phyloP scores from a whole-genome alignment of 2,797 vertebrate genomes.

The Graptemys geographica region DNA sequence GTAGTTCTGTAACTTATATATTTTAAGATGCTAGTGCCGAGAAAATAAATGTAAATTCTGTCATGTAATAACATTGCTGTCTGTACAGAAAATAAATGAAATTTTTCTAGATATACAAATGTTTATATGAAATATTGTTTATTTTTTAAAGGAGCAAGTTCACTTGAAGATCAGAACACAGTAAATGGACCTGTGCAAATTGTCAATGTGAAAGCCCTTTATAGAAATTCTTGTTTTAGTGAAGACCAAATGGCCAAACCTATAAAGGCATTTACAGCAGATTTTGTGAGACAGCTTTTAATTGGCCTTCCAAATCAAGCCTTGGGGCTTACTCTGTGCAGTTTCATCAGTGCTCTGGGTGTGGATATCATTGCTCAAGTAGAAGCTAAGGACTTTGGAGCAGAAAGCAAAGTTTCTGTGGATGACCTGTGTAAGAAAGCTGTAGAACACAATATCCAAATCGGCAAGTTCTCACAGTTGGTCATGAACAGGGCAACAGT shows the following conservation, averaged over 20 bases:
- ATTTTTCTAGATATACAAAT: neutral
- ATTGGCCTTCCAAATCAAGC: slow-evolving; percentile 96
- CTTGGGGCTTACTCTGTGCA: slow-evolving; percentile 93
- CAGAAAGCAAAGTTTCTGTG: slow-evolving; percentile 95
- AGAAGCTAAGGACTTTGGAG: slow-evolving; percentile 97
- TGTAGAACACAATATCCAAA: slow-evolving; percentile 92
- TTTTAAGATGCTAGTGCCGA: neutral
- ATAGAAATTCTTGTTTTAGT: slow-evolving; percentile 89
- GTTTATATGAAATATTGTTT: neutral
- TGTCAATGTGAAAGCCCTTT: slow-evolving; percentile 89
- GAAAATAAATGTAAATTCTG: neutral
- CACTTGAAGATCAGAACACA: slow-evolving; percentile 87
- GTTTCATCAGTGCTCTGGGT: slow-evolving; percentile 93
- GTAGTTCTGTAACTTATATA: neutral
- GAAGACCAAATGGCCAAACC: slow-evolving; percentile 98
- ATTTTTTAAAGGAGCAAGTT: slow-evolving; percentile 79
- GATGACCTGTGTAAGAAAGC: slow-evolving; percentile 97
- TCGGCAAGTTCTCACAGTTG: slow-evolving; percentile 91
- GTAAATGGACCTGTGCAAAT: slow-evolving; percentile 92
- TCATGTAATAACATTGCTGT: neutral
- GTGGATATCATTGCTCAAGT: slow-evolving; percentile 95
- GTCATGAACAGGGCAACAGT: slow-evolving; percentile 96
- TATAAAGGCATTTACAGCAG: slow-evolving; percentile 96
- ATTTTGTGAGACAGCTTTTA: slow-evolving; percentile 96
- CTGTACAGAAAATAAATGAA: neutral